Evolutionary conservation across 1,140 invertebrate species (phyloP), one percentile per base, ranked within the genome.

Genomic region (Drepana arcuata): DNA sequence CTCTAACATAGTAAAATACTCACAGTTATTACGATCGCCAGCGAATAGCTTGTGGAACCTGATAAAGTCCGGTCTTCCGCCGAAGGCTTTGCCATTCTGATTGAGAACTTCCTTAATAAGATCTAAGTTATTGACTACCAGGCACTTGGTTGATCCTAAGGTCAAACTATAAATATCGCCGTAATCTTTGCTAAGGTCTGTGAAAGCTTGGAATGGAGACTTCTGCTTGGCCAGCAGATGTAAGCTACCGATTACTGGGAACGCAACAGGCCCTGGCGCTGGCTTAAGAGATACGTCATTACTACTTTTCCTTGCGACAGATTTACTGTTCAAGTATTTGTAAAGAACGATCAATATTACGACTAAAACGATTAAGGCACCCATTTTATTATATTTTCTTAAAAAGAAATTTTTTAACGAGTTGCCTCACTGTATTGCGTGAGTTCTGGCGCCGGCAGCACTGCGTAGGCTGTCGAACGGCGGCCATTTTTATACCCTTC

Each of bases 21-120:
- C 23, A 81, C 77, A 81, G 45, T 81, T 81, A 47, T 81, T 81
- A 28, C 77, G 48, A 33, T 81, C 77, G 4, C 77, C 77, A 15
- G 68, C 77, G 24, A 81, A 81, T 0, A 81, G 61, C 21, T 77
- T 58, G 37, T 81, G 73, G 38, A 81, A 81, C 0, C 94, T 80
- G 16, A 91, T 56, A 67, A 95, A 95, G 64, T 94, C 88, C 0
- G 93, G 93, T 16, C 94, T 80, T 3, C 92, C 91, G 1, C 91
- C 92, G 70, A 96, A 94, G 47, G 89, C 87, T 37, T 88, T 89
- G 21, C 92, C 92, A 69, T 93, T 93, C 40, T 89, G 87, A 57
- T 94, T 90, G 9, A 95, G 85, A 10, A 95, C 92, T 67, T 94
- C 91, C 41, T 89, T 88, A 47, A 95, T 91, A 7, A 89, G 64